These are phyloP conservation scores for Zaprionus ornatus DNA, from an alignment of 1,140 invertebrate genomes.

Conservation along the genomic window DNA sequence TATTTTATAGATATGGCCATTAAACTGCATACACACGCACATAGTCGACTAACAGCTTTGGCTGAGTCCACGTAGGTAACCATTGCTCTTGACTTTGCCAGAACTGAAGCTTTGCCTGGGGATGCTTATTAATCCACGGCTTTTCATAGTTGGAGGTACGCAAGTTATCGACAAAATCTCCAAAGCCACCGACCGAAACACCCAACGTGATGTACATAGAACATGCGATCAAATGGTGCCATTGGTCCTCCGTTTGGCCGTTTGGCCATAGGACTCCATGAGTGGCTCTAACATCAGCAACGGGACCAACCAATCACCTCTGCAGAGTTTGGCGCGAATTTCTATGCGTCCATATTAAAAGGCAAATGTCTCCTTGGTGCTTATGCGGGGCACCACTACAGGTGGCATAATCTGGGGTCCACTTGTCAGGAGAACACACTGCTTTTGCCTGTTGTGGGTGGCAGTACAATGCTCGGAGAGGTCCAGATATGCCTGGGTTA, in stretches of 20 bases:
- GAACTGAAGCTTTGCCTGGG: constrained; percentile 86
- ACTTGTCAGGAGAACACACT: constrained; percentile 51
- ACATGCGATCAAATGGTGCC: constrained; percentile 91
- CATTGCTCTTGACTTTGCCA: constrained; percentile 82
- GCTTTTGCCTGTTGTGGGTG: constrained; percentile 54
- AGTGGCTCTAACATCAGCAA: constrained; percentile 74
- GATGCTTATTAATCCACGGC: constrained; percentile 88
- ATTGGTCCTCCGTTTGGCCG: constrained; percentile 84
- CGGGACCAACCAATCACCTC: constrained; percentile 63
- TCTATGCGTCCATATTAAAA: constrained; percentile 68
- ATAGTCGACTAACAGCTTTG: constrained; percentile 54
- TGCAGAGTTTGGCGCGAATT: constrained; percentile 59
- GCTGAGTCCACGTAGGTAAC: constrained; percentile 64
- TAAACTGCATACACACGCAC: constrained; percentile 59
- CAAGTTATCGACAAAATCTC: constrained; percentile 88
- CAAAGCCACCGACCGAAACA: constrained; percentile 89
- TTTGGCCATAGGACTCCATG: constrained; percentile 62
- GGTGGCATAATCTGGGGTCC: constrained; percentile 68
- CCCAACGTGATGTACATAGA: constrained; percentile 90
- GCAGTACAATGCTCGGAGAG: constrained; percentile 63
- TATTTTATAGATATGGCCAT: background rate
- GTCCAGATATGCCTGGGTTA: constrained; percentile 45
- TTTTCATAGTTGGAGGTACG: constrained; percentile 85
- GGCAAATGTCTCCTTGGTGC: constrained; percentile 62
- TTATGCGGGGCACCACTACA: constrained; percentile 53